Percentiles rank a stretch among this genome's conserved stretches.
Evolutionary conservation across 2,113 vertebrate species (phyloP).

Genomic region (Pteruthius melanotis): DNA sequence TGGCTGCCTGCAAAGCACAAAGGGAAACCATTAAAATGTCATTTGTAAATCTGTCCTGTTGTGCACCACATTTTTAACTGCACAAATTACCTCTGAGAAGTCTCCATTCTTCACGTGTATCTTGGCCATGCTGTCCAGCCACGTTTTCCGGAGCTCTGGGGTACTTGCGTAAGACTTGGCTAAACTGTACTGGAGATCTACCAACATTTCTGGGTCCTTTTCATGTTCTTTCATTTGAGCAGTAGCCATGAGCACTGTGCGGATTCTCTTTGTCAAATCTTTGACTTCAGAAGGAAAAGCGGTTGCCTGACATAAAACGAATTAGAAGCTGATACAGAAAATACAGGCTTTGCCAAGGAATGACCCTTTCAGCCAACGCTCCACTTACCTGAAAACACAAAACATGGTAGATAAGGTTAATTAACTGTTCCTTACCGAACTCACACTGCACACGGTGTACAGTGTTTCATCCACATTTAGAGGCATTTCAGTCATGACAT

Average conservation of each 20-base stretch:
- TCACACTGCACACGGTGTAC: background rate
- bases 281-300: slow-evolving; percentile 94
- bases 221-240: slow-evolving; percentile 98
- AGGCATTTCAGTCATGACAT: background rate
- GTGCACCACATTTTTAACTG: background rate
- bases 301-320: slow-evolving; percentile 77
- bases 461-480: background rate
- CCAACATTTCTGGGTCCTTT: slow-evolving; percentile 93
- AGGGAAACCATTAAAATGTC: background rate
- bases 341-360: background rate
- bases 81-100: slow-evolving; percentile 85
- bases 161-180: slow-evolving; percentile 97
- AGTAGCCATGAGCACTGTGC: slow-evolving; percentile 96
- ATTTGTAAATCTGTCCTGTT: background rate
- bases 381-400: background rate
- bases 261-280: slow-evolving; percentile 93
- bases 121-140: slow-evolving; percentile 97
- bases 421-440: background rate
- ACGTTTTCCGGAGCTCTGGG: slow-evolving; percentile 92
- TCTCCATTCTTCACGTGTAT: slow-evolving; percentile 95
- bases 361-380: background rate
- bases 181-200: slow-evolving; percentile 96
- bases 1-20: slow-evolving; percentile 84
- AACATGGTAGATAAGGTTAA: background rate
- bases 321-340: background rate